phyloP scores from a whole-genome alignment of 92 coral and sea anemone species.

The Galaxea fascicularis region DNA sequence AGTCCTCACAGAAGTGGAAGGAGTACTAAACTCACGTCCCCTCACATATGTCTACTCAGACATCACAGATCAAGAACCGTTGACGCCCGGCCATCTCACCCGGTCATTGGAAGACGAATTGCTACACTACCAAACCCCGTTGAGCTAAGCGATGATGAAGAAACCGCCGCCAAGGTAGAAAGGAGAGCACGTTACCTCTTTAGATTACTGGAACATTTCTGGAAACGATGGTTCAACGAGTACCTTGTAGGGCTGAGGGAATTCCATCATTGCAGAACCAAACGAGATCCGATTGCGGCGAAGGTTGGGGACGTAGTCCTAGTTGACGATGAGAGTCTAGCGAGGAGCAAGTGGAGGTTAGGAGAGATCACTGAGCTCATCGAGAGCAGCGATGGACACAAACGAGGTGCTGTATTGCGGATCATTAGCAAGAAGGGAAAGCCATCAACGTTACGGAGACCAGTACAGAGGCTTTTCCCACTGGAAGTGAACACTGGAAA shows the following conservation, averaged over 20 bases:
- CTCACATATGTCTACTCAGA: too few relatives aligned
- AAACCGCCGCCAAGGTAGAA: conserved; percentile 3
- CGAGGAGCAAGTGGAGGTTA: conserved; percentile 5
- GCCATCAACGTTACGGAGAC: conserved; percentile 12
- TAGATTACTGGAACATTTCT: conserved; percentile 42
- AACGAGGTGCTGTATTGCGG: too few relatives aligned
- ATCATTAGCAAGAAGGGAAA: conserved; percentile 29
- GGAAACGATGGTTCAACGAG: conserved; percentile 70
- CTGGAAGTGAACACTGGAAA: conserved; percentile 20
- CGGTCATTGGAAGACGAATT: too few relatives aligned
- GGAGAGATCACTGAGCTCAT: too few relatives aligned
- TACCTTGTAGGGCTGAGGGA: conserved; percentile 38
- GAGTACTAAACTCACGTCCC: conserved; percentile 42
- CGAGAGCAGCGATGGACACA: too few relatives aligned
- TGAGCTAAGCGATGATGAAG: conserved; percentile 27
- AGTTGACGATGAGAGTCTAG: not conserved
- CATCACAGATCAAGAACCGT: too few relatives aligned
- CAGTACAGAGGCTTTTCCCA: conserved; percentile 19
- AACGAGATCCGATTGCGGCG: not conserved
- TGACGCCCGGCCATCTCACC: too few relatives aligned
- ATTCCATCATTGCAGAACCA: conserved; percentile 2
- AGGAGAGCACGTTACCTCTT: conserved; percentile 3
- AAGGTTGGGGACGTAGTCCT: conserved; percentile 4
- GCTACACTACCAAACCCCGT: conserved; percentile 18
- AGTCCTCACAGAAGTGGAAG: not conserved